These are phyloP conservation scores for Molossus alvarezi DNA, from an alignment of 2,797 vertebrate genomes.

Conservation along the genomic window DNA sequence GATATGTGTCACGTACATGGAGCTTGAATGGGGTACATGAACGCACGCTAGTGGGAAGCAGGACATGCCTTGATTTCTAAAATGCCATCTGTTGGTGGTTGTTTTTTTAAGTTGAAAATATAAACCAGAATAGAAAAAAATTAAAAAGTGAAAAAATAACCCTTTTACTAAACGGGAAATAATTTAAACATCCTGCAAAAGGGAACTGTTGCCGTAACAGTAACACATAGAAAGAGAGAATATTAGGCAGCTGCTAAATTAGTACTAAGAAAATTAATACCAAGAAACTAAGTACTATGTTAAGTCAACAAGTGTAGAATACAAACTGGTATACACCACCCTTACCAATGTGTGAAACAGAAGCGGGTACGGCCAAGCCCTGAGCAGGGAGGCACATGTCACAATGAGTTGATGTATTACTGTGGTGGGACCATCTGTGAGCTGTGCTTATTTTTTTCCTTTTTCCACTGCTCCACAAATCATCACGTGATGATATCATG, in stretches of 20 bases:
- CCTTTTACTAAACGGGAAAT: constrained; percentile 23
- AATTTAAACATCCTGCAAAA: background rate
- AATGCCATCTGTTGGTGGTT: background rate
- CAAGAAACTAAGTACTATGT: background rate
- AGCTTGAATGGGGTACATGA: background rate
- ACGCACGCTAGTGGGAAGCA: background rate
- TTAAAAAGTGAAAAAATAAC: background rate
- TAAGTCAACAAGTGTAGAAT: background rate
- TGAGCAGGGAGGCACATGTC: background rate
- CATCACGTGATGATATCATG: background rate
- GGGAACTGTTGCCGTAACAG: background rate
- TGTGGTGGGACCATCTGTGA: background rate
- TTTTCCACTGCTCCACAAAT: background rate
- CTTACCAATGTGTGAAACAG: background rate
- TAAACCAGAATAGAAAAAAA: constrained; percentile 58
- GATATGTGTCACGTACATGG: background rate
- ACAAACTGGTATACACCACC: background rate
- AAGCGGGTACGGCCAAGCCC: background rate
- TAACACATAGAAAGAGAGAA: background rate
- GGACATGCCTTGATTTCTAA: constrained; percentile 36
- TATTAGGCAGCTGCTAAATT: background rate
- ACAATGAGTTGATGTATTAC: background rate
- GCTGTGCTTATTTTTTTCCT: background rate
- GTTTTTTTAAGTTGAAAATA: constrained; percentile 54
- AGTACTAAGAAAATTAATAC: background rate